Evolutionary conservation across 2,113 vertebrate genomes (phyloP).

Genomic region (Dicentrarchus labrax): DNA sequence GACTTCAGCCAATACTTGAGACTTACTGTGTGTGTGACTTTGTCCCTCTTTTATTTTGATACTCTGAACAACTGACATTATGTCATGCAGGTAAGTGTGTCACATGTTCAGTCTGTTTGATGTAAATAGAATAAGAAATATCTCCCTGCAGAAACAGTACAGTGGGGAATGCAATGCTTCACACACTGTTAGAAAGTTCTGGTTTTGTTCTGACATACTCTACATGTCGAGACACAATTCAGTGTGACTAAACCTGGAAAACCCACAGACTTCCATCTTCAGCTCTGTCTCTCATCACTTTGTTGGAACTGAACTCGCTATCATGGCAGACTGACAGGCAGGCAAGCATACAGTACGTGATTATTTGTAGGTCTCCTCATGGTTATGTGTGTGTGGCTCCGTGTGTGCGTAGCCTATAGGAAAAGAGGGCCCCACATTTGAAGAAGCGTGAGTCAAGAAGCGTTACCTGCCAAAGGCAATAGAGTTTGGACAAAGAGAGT

Average conservation of each 20-base stretch:
- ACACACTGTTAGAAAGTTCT: neutral
- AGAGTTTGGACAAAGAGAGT: conserved; percentile 50
- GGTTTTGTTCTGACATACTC: neutral
- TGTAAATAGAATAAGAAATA: neutral
- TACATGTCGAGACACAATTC: conserved; percentile 49
- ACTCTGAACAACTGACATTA: neutral
- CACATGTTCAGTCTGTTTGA: neutral
- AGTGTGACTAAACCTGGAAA: conserved; percentile 61
- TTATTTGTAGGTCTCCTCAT: conserved; percentile 35
- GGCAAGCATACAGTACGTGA: neutral
- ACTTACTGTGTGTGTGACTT: no score
- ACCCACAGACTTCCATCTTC: conserved; percentile 46
- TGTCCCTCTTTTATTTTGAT: neutral
- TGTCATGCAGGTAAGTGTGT: neutral
- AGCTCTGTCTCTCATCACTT: conserved; percentile 50
- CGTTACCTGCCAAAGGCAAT: conserved; percentile 63
- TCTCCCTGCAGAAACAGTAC: no score
- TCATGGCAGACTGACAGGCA: conserved; percentile 34
- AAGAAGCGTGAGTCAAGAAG: conserved; percentile 53
- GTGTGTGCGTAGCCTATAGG: conserved; percentile 19
- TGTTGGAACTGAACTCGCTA: conserved; percentile 17
- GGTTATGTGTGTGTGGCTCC: conserved; percentile 17
- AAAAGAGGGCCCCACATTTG: conserved; percentile 32
- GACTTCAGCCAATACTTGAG: neutral
- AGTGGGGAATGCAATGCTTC: neutral